Percentiles rank a stretch among this genome's conserved stretches.
phyloP scores from a whole-genome alignment of 2,888 invertebrate genomes.

The Ernsta delagoae region DNA sequence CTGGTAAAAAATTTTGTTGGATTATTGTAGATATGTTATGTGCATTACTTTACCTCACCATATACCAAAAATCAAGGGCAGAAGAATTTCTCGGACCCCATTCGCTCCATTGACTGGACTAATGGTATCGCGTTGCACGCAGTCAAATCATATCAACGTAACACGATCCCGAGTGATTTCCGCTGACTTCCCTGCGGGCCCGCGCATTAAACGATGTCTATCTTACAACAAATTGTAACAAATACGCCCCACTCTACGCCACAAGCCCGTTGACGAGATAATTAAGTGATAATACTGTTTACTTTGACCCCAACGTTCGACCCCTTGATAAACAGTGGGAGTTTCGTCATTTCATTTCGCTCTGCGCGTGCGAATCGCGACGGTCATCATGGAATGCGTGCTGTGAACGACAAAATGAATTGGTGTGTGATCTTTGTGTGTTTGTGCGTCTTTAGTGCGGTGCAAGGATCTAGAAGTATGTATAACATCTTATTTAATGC shows the following conservation, averaged over 20 bases:
- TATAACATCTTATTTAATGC: constrained; percentile 46
- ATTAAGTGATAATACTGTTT: constrained; percentile 71
- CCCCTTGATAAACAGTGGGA: constrained; percentile 53
- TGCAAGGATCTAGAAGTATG: constrained; percentile 71
- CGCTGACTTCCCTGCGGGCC: constrained; percentile 50
- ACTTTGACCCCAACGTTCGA: constrained; percentile 63
- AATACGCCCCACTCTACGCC: constrained; percentile 54
- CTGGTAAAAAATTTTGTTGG: no score
- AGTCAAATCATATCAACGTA: constrained; percentile 45
- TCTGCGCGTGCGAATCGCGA: constrained; percentile 56
- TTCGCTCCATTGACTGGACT: no score
- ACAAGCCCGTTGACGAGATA: constrained; percentile 59
- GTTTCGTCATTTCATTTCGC: constrained; percentile 63
- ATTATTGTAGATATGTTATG: no score
- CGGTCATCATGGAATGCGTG: constrained; percentile 58
- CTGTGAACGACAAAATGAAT: constrained; percentile 64
- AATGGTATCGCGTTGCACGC: constrained; percentile 28
- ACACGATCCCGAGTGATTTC: constrained; percentile 55
- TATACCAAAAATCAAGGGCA: no score
- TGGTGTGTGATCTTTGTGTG: constrained; percentile 72
- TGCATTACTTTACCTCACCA: no score
- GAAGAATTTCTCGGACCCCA: no score
- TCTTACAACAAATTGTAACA: constrained; percentile 56
- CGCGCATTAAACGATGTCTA: constrained; percentile 18
- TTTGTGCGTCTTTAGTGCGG: constrained; percentile 63